phyloP scores from a whole-genome alignment of 2,797 vertebrate species.

The Tokudaia tokunoshimensis region DNA sequence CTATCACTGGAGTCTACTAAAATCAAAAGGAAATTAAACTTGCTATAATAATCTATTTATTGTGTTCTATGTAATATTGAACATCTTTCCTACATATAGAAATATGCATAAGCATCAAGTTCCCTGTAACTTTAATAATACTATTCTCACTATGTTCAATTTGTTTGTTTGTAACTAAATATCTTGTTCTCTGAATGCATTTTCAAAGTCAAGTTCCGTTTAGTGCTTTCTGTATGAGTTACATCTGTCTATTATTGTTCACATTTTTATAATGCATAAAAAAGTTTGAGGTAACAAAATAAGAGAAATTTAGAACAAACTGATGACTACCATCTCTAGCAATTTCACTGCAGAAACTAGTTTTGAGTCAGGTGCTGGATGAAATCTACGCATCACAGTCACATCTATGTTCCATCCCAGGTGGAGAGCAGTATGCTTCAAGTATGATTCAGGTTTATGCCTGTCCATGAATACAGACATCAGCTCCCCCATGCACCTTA shows the following conservation, averaged over 20 bases:
- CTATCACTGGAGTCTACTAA: not conserved
- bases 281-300: not conserved
- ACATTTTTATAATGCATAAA: not conserved
- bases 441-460: not conserved
- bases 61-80: not conserved
- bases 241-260: not conserved
- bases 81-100: slow-evolving; percentile 8
- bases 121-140: slow-evolving; percentile 56
- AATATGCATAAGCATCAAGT: slow-evolving; percentile 27
- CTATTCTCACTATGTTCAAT: slow-evolving; percentile 37
- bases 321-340: not conserved
- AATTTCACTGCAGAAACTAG: not conserved
- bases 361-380: not conserved
- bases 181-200: slow-evolving; percentile 4
- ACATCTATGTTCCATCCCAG: not conserved
- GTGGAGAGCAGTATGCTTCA: not conserved
- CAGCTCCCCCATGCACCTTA: not conserved
- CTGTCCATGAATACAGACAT: not conserved
- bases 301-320: slow-evolving; percentile 25
- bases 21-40: slow-evolving; percentile 32
- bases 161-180: slow-evolving; percentile 53
- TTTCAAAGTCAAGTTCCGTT: slow-evolving; percentile 29
- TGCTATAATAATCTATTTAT: slow-evolving; percentile 23
- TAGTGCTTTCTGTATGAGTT: not conserved
- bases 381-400: not conserved